Evolutionary conservation across 2,113 vertebrate genomes (phyloP), one percentile per base, ranked within the genome.

Genomic region (Scartelaos histophorus): DNA sequence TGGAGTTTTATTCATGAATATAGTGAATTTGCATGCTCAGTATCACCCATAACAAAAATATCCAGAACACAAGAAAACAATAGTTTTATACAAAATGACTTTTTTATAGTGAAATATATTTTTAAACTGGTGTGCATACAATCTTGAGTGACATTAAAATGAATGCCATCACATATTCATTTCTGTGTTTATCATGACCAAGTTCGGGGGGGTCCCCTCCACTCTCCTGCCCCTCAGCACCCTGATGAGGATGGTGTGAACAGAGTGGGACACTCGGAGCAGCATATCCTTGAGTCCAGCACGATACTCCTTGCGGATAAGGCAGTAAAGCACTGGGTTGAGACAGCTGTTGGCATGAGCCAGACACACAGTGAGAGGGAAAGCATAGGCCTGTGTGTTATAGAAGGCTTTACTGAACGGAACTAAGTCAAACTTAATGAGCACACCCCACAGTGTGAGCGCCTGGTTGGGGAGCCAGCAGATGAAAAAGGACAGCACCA

Each of bases 401-500:
- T 95, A 95, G 82, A 94, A 94, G 22, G 94, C 93, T 51, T 92
- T 92, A 7, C 89, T 94, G 79, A 94, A 95, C 43, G 93, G 94
- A 61, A 94, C 91, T 73, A 93, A 67, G 83, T 94, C 93, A 25
- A 93, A 93, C 75, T 95, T 95, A 71, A 94, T 94, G 2, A 94
- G 76, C 64, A 93, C 91, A 0, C 94, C 93, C 94, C 94, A 95
- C 49, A 94, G 71, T 6, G 93, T 94, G 67, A 94, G 87, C 0
- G 94, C 94, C 75, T 94, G 94, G 79, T 95, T 95, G 46, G 94
- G 94, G 69, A 95, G 91, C 94, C 94, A 95, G 83, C 94, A 95
- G 67, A 95, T 15, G 81, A 95, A 95, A 71, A 95, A 95, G 57
- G 93, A 92, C 21, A 95, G 80, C 7, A 95, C 93, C 9, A 95